These are phyloP conservation scores for Channa striata DNA, from an alignment of 2,797 vertebrate species.

Conservation along the genomic window DNA sequence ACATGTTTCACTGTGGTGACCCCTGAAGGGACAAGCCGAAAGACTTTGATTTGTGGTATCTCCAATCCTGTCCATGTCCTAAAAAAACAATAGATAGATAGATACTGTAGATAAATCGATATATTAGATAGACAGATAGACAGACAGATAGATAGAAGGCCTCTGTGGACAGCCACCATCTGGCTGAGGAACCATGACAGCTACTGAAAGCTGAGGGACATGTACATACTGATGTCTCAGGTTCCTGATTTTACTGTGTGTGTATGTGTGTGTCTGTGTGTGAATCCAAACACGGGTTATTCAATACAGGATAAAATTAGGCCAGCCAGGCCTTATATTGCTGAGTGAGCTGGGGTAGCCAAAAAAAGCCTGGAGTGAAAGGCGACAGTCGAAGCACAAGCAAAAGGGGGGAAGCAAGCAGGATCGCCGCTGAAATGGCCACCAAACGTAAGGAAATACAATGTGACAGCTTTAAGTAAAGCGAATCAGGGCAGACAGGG, in stretches of 20 bases:
- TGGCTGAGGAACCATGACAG: constrained; percentile 41
- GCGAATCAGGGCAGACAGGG: constrained; percentile 23
- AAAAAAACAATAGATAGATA: too few relatives aligned
- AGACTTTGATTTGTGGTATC: too few relatives aligned
- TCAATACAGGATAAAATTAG: constrained; percentile 89
- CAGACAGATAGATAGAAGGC: not conserved
- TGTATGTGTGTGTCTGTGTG: constrained; percentile 39
- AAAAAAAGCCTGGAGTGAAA: constrained; percentile 83
- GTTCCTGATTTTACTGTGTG: constrained; percentile 63
- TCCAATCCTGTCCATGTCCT: too few relatives aligned
- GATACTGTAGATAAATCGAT: too few relatives aligned
- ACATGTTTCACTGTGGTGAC: too few relatives aligned
- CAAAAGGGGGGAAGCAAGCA: constrained; percentile 63
- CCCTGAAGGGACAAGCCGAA: too few relatives aligned
- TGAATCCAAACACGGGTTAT: constrained; percentile 78
- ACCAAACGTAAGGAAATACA: constrained; percentile 85
- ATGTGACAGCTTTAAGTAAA: constrained; percentile 38
- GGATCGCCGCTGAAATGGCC: constrained; percentile 82
- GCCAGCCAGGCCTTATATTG: constrained; percentile 81
- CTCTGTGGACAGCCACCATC: constrained; percentile 35
- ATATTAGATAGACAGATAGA: too few relatives aligned
- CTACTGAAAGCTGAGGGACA: constrained; percentile 59
- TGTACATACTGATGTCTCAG: constrained; percentile 75
- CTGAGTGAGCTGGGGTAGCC: constrained; percentile 82
- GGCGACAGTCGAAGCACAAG: constrained; percentile 65